Percentiles rank a stretch among this genome's conserved stretches.
Conservation (phyloP, 2,888 invertebrate species). For the Exephanes ischioxanthus region DNA sequence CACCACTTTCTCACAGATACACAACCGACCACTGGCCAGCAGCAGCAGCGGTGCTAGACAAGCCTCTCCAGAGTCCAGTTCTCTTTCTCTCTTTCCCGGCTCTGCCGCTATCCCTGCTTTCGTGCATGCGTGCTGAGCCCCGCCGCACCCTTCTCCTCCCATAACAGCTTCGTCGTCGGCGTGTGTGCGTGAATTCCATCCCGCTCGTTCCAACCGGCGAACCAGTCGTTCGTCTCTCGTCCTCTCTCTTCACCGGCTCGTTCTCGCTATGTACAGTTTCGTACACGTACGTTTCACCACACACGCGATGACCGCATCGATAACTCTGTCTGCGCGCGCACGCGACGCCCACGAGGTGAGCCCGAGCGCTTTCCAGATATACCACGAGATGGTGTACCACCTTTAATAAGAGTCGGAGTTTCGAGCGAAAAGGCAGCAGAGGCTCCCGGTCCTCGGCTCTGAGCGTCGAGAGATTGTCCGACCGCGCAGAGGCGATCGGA, state of each 20-base stretch:
- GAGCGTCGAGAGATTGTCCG: neutral
- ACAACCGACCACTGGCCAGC: slow-evolving; percentile 64
- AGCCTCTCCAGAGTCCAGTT: slow-evolving; percentile 73
- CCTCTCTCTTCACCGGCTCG: slow-evolving; percentile 29
- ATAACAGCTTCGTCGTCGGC: neutral
- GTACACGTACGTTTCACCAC: slow-evolving; percentile 22
- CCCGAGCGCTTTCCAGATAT: slow-evolving; percentile 56
- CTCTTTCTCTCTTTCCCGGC: slow-evolving; percentile 57
- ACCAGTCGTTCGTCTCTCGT: slow-evolving; percentile 31
- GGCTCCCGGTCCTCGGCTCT: neutral
- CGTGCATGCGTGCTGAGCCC: slow-evolving; percentile 49
- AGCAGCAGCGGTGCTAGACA: slow-evolving; percentile 48
- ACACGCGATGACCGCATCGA: slow-evolving; percentile 61
- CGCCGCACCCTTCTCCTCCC: slow-evolving; percentile 51
- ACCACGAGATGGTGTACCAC: slow-evolving; percentile 72
- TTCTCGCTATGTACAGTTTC: slow-evolving; percentile 39
- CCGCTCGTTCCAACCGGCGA: slow-evolving; percentile 14
- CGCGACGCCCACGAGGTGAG: slow-evolving; percentile 55
- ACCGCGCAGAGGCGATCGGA: neutral
- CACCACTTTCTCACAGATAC: slow-evolving; percentile 32
- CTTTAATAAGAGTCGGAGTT: slow-evolving; percentile 28
- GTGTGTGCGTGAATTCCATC: slow-evolving; percentile 2
- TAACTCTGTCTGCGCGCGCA: slow-evolving; percentile 75
- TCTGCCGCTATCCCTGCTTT: slow-evolving; percentile 34
- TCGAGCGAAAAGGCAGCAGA: slow-evolving; percentile 12